Percentiles rank a stretch among this genome's conserved stretches.
phyloP scores from a whole-genome alignment of 1,140 invertebrate species.

The Diabrotica virgifera region DNA sequence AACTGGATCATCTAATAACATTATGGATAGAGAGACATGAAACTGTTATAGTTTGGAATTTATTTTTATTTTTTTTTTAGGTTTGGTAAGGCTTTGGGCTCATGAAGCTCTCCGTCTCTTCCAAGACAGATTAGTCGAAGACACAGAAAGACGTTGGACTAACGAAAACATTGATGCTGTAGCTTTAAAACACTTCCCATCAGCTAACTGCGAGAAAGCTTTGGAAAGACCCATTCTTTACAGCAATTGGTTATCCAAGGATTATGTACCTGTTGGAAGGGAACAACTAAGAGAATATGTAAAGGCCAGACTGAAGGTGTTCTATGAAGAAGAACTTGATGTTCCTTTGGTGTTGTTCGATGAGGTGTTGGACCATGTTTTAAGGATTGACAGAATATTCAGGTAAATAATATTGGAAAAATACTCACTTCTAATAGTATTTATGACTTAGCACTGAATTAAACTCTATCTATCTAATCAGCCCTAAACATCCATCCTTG shows the following conservation, averaged over 20 bases:
- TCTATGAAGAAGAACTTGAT: constrained; percentile 99
- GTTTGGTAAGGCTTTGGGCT: constrained; percentile 92
- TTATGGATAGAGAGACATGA: no score
- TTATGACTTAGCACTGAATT: no score
- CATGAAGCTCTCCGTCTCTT: constrained; percentile 97
- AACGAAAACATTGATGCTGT: constrained; percentile 96
- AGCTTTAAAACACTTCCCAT: constrained; percentile 92
- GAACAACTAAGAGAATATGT: constrained; percentile 96
- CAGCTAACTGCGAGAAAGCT: constrained; percentile 81
- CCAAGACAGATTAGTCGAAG: constrained; percentile 94
- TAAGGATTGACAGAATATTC: constrained; percentile 96
- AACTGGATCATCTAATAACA: no score
- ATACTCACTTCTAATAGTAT: no score
- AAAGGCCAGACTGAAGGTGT: constrained; percentile 93
- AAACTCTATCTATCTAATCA: no score
- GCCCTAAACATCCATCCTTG: no score
- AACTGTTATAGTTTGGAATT: no score
- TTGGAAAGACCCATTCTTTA: constrained; percentile 91
- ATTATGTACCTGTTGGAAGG: constrained; percentile 95
- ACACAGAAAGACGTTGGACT: constrained; percentile 94
- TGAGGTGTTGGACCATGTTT: constrained; percentile 97
- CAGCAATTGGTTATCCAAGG: constrained; percentile 98
- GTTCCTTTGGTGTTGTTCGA: constrained; percentile 97
- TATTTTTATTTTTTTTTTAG: neutral
- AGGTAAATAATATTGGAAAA: neutral